phyloP scores from a whole-genome alignment of 2,888 invertebrate species.

The Pemphredon lugubris region DNA sequence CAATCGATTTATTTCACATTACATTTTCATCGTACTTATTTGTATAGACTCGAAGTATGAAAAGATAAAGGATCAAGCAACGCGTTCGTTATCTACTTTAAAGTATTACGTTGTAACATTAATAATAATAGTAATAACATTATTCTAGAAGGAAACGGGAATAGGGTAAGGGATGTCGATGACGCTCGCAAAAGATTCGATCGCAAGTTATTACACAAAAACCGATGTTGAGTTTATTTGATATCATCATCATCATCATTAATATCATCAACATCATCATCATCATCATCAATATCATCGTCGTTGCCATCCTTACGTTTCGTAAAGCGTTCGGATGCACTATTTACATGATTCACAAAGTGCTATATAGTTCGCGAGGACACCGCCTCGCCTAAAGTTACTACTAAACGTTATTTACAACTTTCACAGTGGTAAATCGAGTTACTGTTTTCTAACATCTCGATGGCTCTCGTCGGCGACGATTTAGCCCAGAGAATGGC shows the following conservation, averaged over 20 bases:
- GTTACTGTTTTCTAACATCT: conserved; percentile 30
- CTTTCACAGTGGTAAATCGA: conserved; percentile 50
- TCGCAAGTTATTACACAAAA: conserved; percentile 42
- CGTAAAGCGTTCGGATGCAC: conserved; percentile 64
- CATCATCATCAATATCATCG: conserved; percentile 27
- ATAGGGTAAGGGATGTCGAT: conserved; percentile 23
- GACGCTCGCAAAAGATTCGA: conserved; percentile 2
- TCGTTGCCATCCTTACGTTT: conserved; percentile 47
- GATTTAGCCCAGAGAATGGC: conserved; percentile 9
- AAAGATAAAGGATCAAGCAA: too few relatives aligned
- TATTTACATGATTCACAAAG: conserved; percentile 77
- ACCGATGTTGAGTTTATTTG: conserved; percentile 70
- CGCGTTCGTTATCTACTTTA: too few relatives aligned
- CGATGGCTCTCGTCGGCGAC: conserved; percentile 27
- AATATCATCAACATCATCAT: conserved; percentile 33
- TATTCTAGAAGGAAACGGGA: conserved; percentile 4
- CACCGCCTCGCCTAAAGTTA: conserved; percentile 23
- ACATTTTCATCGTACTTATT: too few relatives aligned
- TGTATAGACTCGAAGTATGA: too few relatives aligned
- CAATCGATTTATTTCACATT: too few relatives aligned
- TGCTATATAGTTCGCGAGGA: conserved; percentile 15
- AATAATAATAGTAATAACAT: too few relatives aligned
- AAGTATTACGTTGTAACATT: too few relatives aligned
- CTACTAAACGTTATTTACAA: conserved; percentile 71
- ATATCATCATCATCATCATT: conserved; percentile 53